phyloP scores from a whole-genome alignment of 2,888 invertebrate species.

The Eilema depressum region DNA sequence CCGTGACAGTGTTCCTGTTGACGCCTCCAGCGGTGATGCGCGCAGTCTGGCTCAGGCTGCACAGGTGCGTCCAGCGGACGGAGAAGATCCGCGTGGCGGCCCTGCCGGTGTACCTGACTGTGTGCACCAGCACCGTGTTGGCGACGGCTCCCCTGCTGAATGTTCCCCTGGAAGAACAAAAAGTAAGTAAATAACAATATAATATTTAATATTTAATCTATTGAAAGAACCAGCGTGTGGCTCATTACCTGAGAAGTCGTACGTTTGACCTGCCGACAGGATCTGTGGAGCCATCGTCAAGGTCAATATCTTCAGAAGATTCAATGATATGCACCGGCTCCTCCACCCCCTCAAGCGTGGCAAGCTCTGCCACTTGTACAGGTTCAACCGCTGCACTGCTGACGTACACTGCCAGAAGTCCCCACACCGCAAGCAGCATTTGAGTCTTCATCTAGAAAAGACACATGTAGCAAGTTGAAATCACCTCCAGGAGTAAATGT shows the following conservation, averaged over 20 bases:
- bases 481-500: background rate
- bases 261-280: background rate
- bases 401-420: background rate
- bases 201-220: too few species aligned
- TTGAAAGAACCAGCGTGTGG: too few species aligned
- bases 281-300: background rate
- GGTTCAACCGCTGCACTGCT: background rate
- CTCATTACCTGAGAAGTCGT: background rate
- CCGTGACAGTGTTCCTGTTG: too few species aligned
- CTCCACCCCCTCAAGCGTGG: too few species aligned
- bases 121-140: background rate
- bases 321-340: too few species aligned
- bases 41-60: too few species aligned
- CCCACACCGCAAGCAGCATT: background rate
- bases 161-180: background rate
- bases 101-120: background rate
- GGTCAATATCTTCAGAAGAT: background rate
- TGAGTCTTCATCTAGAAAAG: slow-evolving; percentile 9
- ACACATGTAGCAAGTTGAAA: background rate
- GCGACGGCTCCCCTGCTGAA: background rate
- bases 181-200: background rate
- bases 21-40: too few species aligned
- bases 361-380: background rate
- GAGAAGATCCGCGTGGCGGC: too few species aligned
- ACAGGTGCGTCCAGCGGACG: too few species aligned